These are phyloP conservation scores for Gila robusta DNA, from an alignment of 2,797 vertebrate species.

Conservation along the genomic window DNA sequence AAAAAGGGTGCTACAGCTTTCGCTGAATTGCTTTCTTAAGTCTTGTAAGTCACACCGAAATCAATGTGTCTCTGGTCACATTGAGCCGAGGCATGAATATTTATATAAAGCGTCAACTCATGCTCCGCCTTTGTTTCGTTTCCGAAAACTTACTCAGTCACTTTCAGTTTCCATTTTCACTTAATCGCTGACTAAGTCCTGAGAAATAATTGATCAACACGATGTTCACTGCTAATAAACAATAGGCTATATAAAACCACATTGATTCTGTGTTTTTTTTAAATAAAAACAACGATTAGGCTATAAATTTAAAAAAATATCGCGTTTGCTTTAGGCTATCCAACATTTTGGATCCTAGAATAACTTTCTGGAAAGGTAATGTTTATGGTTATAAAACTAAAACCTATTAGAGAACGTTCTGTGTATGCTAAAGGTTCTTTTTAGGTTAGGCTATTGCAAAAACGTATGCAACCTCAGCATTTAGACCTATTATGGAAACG, in stretches of 20 bases:
- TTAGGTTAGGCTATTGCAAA: too few species aligned
- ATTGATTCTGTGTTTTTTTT: background rate
- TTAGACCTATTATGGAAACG: too few species aligned
- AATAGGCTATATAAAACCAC: background rate
- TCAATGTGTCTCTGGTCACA: background rate
- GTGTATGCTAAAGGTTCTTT: too few species aligned
- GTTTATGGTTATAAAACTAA: too few species aligned
- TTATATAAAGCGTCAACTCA: background rate
- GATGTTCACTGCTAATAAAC: background rate
- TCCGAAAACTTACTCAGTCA: background rate
- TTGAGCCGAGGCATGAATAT: too few species aligned
- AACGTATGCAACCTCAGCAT: too few species aligned
- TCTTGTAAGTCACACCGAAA: background rate
- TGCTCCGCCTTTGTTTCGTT: constrained; percentile 32
- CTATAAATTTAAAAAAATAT: too few species aligned
- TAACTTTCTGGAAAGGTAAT: too few species aligned
- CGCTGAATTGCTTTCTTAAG: background rate
- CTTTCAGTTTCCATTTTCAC: constrained; percentile 60
- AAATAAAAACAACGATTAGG: too few species aligned
- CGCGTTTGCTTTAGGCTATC: too few species aligned
- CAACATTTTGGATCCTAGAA: background rate
- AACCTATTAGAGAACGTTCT: too few species aligned
- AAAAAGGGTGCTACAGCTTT: background rate
- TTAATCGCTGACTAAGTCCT: too few species aligned
- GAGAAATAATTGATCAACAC: background rate